These are phyloP conservation scores for Criorhina ranunculi DNA, from an alignment of 2,888 invertebrate species.

Conservation along the genomic window DNA sequence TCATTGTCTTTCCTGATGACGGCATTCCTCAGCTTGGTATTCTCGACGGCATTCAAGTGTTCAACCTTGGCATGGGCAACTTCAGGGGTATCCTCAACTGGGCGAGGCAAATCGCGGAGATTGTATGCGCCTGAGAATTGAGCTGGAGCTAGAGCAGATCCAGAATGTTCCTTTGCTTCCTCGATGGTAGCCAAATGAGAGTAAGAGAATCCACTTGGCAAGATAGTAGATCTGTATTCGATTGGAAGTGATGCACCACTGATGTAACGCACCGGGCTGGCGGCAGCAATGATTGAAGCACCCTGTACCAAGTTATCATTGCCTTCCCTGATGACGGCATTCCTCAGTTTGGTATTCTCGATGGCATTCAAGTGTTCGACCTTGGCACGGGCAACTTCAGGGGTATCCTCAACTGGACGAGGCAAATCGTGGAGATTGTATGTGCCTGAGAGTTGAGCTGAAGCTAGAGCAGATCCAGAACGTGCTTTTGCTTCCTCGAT, in stretches of 20 bases:
- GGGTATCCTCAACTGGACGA: slow-evolving; percentile 83
- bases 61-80: slow-evolving; percentile 82
- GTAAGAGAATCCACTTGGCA: slow-evolving; percentile 64
- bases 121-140: slow-evolving; percentile 7
- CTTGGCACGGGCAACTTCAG: slow-evolving; percentile 84
- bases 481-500: slow-evolving; percentile 80
- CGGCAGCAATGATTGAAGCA: slow-evolving; percentile 41
- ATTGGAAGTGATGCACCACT: slow-evolving; percentile 31
- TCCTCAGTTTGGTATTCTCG: slow-evolving; percentile 79
- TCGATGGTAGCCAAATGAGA: too few relatives aligned
- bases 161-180: too few relatives aligned
- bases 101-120: slow-evolving; percentile 76
- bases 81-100: slow-evolving; percentile 84
- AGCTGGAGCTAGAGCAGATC: background rate
- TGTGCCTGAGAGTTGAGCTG: slow-evolving; percentile 10
- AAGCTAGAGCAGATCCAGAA: slow-evolving; percentile 42
- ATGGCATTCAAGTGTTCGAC: slow-evolving; percentile 81
- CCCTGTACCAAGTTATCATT: slow-evolving; percentile 37
- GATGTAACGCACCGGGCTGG: slow-evolving; percentile 52
- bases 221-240: slow-evolving; percentile 43
- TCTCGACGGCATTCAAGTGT: slow-evolving; percentile 81
- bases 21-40: slow-evolving; percentile 79
- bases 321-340: slow-evolving; percentile 75
- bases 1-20: slow-evolving; percentile 56
- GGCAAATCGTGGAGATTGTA: slow-evolving; percentile 70